Evolutionary conservation across 2,797 vertebrate genomes (phyloP).

Genomic region (Chrosomus eos): DNA sequence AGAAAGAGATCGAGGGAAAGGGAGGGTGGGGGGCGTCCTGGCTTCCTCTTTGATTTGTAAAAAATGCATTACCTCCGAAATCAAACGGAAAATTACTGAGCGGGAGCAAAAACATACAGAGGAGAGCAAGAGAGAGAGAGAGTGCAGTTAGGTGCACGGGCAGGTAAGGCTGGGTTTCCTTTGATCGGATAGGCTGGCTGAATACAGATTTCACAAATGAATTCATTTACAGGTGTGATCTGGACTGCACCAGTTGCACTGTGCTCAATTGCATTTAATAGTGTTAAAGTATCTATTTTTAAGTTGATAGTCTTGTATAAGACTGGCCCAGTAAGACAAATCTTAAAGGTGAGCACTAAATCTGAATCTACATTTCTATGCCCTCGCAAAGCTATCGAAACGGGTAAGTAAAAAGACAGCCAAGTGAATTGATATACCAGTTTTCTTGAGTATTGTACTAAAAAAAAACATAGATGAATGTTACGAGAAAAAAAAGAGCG

Average conservation of each 20-base stretch:
- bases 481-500: constrained; percentile 19
- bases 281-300: background rate
- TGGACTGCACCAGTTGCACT: background rate
- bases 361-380: background rate
- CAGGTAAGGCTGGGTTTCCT: constrained; percentile 65
- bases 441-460: constrained; percentile 53
- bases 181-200: constrained; percentile 66
- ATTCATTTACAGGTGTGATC: constrained; percentile 42
- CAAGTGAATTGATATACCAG: constrained; percentile 42
- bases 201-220: constrained; percentile 32
- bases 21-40: constrained; percentile 68
- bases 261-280: background rate
- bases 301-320: background rate
- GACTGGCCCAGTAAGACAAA: background rate
- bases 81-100: constrained; percentile 91
- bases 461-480: constrained; percentile 69
- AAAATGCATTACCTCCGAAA: constrained; percentile 94
- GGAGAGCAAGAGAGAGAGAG: constrained; percentile 53
- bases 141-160: constrained; percentile 33
- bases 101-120: constrained; percentile 76
- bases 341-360: background rate
- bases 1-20: constrained; percentile 69
- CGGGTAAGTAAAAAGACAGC: background rate
- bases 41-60: constrained; percentile 92
- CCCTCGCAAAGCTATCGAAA: background rate